Evolutionary conservation across 2,888 invertebrate species (phyloP), one percentile per base, ranked within the genome.

Genomic region (Galeruca laticollis): DNA sequence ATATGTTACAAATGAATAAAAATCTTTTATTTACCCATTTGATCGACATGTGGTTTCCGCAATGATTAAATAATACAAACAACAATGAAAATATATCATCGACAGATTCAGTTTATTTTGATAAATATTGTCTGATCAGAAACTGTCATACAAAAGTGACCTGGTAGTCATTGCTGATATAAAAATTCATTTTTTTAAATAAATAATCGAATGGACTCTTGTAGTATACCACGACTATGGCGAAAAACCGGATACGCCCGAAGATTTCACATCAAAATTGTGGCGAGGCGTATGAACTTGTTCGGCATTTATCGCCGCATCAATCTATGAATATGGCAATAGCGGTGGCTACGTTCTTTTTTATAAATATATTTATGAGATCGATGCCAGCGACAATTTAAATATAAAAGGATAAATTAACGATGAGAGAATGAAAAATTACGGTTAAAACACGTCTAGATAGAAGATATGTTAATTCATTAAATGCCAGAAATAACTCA

Each of bases 381-480:
- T 68, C 69, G 56, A 68, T 26, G 15, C 49, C 40, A 64, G 52
- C 40, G 63, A 72, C 64, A 68, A 72, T 70, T 67, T 69, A 49
- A 72, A 70, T 70, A 72, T 69, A 72, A 72, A 72, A 70, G 67
- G 67, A 72, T 60, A 67, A 69, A 69, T 67, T 64, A 56, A 60
- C 60, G 69, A 64, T 64, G 67, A 67, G 67, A 60, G 63, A 64
- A 69, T 72, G 69, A 72, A 67, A 61, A 63, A 69, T 69, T 61
- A 68, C 60, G 18, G 18, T 49, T 56, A 31, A 31, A 26, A 60
- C 56, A 31, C 49, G 60, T 63, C 47, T 18, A 57, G 60, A 33
- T 60, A 49, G 1, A n/a, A 65, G 65, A 69, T 65, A 61, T 47
- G 60, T 47, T 60, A 60, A 57, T 57, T 57, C 37, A 33, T 57